A percentile compares a stretch with the other conserved stretches of the same genome.
Evolutionary conservation across 2,888 invertebrate species (phyloP).

Genomic region (Homarus gammarus): DNA sequence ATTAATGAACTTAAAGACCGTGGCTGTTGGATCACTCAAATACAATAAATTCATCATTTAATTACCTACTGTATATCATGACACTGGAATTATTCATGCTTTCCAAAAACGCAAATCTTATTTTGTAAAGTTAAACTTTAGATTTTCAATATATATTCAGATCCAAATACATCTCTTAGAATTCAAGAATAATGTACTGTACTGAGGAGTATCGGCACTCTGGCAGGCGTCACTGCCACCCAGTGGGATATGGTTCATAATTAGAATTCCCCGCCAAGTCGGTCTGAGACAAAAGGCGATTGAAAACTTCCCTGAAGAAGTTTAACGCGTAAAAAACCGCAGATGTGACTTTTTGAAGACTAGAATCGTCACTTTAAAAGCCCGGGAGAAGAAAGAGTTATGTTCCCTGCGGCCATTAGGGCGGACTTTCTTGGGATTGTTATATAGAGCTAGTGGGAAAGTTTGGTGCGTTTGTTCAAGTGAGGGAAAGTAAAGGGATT

Average conservation of each 20-base stretch:
- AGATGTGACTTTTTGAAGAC: slow-evolving; percentile 26
- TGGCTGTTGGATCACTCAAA: no score
- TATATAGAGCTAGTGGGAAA: neutral
- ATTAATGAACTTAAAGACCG: no score
- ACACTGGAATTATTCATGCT: no score
- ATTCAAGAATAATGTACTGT: no score
- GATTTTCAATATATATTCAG: no score
- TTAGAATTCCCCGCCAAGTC: slow-evolving; percentile 18
- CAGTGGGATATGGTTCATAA: slow-evolving; percentile 19
- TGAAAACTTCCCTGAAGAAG: slow-evolving; percentile 28
- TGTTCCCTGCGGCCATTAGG: neutral
- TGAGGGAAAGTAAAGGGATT: neutral
- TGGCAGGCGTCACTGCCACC: neutral
- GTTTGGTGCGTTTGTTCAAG: neutral
- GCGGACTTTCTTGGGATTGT: neutral
- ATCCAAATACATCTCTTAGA: no score
- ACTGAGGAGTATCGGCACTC: no score
- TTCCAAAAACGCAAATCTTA: no score
- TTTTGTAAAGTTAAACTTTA: no score
- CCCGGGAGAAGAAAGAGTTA: slow-evolving; percentile 5
- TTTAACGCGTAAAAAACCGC: slow-evolving; percentile 37
- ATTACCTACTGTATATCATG: no score
- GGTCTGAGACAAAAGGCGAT: neutral
- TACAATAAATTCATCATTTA: no score
- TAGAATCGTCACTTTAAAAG: slow-evolving; percentile 17